Conservation (phyloP, 2,888 invertebrate genomes). For the Brenthis ino region DNA sequence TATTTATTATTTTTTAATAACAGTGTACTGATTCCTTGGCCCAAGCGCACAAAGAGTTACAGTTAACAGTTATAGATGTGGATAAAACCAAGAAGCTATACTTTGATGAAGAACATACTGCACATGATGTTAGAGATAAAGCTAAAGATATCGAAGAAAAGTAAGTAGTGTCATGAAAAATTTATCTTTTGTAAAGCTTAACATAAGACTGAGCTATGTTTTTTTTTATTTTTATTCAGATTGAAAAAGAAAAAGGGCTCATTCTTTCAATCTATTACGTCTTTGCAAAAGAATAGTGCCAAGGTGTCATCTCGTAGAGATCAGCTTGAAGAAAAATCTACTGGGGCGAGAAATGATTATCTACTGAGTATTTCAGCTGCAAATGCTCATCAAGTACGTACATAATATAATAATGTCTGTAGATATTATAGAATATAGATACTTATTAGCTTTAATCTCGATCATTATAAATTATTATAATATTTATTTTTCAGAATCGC, state of each 20-base stretch:
- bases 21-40: slow-evolving; percentile 91
- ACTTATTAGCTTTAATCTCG: neutral
- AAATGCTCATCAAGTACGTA: slow-evolving; percentile 91
- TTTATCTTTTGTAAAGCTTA: too few relatives aligned
- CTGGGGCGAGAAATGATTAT: slow-evolving; percentile 97
- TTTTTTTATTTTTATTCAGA: slow-evolving; percentile 63
- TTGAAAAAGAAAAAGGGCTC: slow-evolving; percentile 98
- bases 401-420: neutral
- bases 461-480: neutral
- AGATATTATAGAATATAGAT: neutral
- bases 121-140: slow-evolving; percentile 97
- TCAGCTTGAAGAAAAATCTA: slow-evolving; percentile 95
- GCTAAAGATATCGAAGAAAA: slow-evolving; percentile 98
- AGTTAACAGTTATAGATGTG: slow-evolving; percentile 92
- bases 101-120: slow-evolving; percentile 97
- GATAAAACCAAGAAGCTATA: slow-evolving; percentile 97
- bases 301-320: slow-evolving; percentile 96
- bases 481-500: slow-evolving; percentile 80
- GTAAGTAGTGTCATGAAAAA: slow-evolving; percentile 61
- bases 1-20: slow-evolving; percentile 1
- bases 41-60: slow-evolving; percentile 94
- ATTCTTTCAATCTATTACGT: slow-evolving; percentile 97
- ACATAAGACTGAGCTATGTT: neutral
- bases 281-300: slow-evolving; percentile 98
- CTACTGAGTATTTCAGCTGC: slow-evolving; percentile 94